Conservation (phyloP, 2,888 invertebrate genomes). For the Trachelus stipa region DNA sequence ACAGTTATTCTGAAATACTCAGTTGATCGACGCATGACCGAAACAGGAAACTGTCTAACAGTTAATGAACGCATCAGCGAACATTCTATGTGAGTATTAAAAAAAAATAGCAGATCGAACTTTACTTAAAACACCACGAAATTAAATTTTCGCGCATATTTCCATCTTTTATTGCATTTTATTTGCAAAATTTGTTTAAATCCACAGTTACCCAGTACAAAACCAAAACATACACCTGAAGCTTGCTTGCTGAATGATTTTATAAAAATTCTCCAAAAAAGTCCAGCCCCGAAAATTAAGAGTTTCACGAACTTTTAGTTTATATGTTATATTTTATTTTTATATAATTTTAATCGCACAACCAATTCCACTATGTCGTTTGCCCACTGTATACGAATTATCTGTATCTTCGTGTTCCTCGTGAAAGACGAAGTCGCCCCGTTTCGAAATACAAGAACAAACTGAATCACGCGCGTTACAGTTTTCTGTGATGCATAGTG, state of each 20-base stretch:
- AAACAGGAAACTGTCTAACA: constrained; percentile 9
- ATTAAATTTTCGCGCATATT: not conserved
- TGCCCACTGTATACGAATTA: not conserved
- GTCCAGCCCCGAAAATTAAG: not conserved
- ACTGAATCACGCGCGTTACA: constrained; percentile 49
- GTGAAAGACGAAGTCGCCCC: not conserved
- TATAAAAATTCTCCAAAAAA: not conserved
- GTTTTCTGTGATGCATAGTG: constrained; percentile 51
- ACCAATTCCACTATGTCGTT: not conserved
- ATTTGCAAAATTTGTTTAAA: not conserved
- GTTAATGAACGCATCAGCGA: constrained; percentile 2
- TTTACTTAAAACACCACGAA: not conserved
- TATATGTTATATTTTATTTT: not conserved
- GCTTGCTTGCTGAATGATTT: not conserved
- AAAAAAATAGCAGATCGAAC: not conserved
- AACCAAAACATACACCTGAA: not conserved
- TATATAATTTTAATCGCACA: not conserved
- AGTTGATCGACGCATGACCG: constrained; percentile 17
- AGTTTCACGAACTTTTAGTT: not conserved
- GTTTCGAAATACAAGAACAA: constrained; percentile 25
- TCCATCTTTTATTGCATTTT: not conserved
- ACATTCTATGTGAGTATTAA: not conserved
- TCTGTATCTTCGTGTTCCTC: not conserved
- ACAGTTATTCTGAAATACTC: constrained; percentile 3
- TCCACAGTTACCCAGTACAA: not conserved